phyloP scores from a whole-genome alignment of 2,797 vertebrate genomes.

The Anguilla megastoma region DNA sequence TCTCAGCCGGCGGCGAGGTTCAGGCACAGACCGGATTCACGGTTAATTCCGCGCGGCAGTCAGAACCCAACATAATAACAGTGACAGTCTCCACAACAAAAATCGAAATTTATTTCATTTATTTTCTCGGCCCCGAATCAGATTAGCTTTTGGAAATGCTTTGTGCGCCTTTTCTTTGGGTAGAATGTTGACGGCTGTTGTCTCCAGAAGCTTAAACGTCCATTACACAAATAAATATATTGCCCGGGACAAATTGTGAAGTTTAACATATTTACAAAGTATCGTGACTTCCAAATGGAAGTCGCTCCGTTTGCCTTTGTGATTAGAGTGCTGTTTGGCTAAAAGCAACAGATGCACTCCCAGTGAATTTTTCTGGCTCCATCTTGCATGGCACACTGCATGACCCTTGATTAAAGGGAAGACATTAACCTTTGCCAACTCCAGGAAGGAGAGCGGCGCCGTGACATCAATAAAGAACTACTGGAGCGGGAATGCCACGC shows the following conservation, averaged over 20 bases:
- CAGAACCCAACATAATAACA: neutral
- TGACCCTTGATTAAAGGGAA: neutral
- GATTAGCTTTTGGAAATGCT: neutral
- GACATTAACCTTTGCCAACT: constrained; percentile 19
- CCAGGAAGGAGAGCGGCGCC: neutral
- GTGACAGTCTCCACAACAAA: neutral
- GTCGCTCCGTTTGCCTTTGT: neutral
- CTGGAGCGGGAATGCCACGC: neutral
- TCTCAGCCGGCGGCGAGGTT: neutral
- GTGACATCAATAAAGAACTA: neutral
- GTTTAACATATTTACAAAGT: neutral
- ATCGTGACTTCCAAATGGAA: neutral
- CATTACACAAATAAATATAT: neutral
- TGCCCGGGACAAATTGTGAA: neutral
- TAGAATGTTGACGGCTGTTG: neutral
- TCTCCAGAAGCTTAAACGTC: neutral
- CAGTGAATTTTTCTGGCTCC: neutral
- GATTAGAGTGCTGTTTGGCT: neutral
- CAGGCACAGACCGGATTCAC: neutral
- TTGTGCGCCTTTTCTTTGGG: neutral
- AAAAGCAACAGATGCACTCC: neutral
- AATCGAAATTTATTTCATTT: neutral
- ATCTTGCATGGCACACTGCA: neutral
- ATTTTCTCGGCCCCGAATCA: neutral
- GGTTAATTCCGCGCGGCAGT: neutral